phyloP scores from a whole-genome alignment of 64 coral and sea anemone species.

The Pocillopora damicornis region DNA sequence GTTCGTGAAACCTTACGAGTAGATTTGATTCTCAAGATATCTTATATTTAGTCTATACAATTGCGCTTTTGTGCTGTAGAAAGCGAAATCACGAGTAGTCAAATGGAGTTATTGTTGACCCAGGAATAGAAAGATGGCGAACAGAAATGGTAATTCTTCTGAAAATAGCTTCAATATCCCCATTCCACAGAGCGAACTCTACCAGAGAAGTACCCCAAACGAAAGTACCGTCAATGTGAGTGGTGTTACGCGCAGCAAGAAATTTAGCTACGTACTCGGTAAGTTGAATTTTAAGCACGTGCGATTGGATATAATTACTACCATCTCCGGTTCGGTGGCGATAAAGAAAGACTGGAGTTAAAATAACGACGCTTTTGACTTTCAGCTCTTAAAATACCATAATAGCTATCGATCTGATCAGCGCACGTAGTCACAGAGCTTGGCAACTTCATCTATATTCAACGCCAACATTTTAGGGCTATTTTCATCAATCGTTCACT shows the following conservation, averaged over 20 bases:
- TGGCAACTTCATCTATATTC: too few relatives aligned
- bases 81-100: neutral
- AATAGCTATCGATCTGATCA: too few relatives aligned
- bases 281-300: neutral
- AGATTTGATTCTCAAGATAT: neutral
- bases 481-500: too few relatives aligned
- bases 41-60: neutral
- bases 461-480: too few relatives aligned
- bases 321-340: too few relatives aligned
- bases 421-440: too few relatives aligned
- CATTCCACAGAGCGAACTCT: neutral
- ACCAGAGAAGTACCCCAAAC: neutral
- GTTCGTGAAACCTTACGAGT: neutral
- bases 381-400: too few relatives aligned
- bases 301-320: too few relatives aligned
- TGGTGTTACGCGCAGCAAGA: neutral
- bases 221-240: too few relatives aligned
- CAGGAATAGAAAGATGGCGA: neutral
- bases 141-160: too few relatives aligned
- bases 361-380: too few relatives aligned
- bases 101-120: neutral
- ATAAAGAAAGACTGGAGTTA: too few relatives aligned
- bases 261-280: neutral
- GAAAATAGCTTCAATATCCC: neutral
- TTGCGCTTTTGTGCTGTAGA: neutral